These are phyloP conservation scores for Coronaproctus castanopsis DNA, from an alignment of 2,888 invertebrate genomes.

Conservation along the genomic window DNA sequence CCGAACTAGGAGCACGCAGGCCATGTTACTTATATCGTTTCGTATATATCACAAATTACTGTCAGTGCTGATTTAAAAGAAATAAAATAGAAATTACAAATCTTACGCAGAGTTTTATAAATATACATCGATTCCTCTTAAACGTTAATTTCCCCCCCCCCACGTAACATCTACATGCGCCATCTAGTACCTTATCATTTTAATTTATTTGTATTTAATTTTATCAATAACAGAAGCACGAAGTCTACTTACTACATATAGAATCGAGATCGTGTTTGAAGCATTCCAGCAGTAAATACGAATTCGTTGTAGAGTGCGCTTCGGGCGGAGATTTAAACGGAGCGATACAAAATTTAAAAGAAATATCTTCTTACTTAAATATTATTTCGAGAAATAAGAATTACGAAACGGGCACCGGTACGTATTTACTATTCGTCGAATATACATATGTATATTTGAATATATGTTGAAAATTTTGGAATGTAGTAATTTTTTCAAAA, in stretches of 20 bases:
- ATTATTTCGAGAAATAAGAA: conserved; percentile 73
- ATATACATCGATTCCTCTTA: too few species aligned
- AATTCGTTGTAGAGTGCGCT: conserved; percentile 88
- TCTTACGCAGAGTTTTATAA: background rate
- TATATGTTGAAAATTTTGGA: background rate
- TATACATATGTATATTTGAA: background rate
- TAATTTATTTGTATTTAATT: background rate
- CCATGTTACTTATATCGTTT: too few species aligned
- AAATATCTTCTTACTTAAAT: conserved; percentile 55
- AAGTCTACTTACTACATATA: conserved; percentile 73
- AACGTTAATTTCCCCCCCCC: too few species aligned
- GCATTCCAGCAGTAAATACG: conserved; percentile 47
- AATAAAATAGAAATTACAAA: background rate
- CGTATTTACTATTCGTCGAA: background rate
- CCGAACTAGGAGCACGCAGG: too few species aligned
- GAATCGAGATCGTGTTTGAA: conserved; percentile 79
- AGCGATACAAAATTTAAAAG: conserved; percentile 51
- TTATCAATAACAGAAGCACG: conserved; percentile 24
- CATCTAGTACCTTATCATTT: too few species aligned
- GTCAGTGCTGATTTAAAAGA: background rate
- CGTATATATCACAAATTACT: too few species aligned
- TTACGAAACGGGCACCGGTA: conserved; percentile 3
- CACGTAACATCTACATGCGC: too few species aligned
- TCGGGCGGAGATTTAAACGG: conserved; percentile 51
- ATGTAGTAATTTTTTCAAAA: background rate